These are phyloP conservation scores for Ormyrus labotus DNA, from an alignment of 2,888 invertebrate genomes.

Conservation along the genomic window DNA sequence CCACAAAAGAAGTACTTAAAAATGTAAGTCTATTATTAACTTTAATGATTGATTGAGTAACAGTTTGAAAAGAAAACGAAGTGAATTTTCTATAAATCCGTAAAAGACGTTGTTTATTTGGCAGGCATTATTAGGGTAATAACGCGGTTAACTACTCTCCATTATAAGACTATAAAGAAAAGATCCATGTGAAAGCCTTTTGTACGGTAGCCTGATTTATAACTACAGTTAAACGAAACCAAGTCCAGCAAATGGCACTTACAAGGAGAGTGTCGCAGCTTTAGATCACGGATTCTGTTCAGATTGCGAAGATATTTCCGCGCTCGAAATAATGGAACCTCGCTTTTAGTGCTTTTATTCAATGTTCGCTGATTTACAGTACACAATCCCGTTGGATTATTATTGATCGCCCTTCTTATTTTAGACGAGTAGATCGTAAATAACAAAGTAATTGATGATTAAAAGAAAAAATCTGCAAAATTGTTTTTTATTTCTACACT, in stretches of 20 bases:
- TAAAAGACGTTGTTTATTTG: not conserved
- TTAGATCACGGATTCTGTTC: not conserved
- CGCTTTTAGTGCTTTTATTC: no score
- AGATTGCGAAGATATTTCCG: not conserved
- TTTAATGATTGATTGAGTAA: no score
- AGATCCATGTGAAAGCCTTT: not conserved
- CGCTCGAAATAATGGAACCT: not conserved
- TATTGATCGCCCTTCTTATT: no score
- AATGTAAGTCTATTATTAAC: no score
- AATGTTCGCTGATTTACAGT: no score
- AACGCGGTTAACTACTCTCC: not conserved
- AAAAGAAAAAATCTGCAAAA: no score
- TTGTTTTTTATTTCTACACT: no score
- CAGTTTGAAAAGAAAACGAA: not conserved
- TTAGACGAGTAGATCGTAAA: no score
- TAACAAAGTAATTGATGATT: no score
- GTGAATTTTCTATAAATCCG: not conserved
- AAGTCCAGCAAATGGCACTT: constrained; percentile 4
- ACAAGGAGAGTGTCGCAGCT: not conserved
- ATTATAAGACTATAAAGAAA: constrained; percentile 2
- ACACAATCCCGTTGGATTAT: no score
- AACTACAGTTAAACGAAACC: constrained; percentile 1
- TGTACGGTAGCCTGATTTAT: not conserved
- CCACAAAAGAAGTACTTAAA: no score
- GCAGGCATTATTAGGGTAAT: not conserved